Conservation (phyloP, 2,113 vertebrate species). For the Montifringilla adamsi region DNA sequence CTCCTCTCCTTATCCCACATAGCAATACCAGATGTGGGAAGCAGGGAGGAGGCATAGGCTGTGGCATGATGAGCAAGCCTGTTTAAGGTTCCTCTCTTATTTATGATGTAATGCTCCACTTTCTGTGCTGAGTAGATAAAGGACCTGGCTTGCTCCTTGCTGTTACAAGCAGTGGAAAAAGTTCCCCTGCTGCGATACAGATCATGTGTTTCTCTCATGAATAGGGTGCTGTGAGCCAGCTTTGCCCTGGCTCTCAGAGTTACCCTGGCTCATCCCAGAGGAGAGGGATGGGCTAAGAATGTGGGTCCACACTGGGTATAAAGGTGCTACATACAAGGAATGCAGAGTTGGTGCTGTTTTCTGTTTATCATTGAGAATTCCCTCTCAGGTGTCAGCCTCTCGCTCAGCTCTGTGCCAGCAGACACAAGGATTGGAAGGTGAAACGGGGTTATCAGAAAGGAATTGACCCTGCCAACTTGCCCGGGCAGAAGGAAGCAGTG, state of each 20-base stretch:
- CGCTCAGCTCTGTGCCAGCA: background rate
- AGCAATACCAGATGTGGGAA: background rate
- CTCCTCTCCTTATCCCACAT: background rate
- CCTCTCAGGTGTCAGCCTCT: background rate
- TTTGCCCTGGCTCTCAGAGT: background rate
- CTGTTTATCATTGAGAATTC: background rate
- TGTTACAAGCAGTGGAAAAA: constrained; percentile 45
- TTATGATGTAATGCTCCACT: background rate
- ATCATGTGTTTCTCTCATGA: constrained; percentile 38
- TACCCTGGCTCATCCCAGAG: background rate
- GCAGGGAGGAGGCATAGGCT: background rate
- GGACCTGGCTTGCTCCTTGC: background rate
- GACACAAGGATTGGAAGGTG: background rate
- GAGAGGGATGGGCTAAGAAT: background rate
- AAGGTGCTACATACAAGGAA: background rate
- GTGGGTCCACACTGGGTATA: fast-evolving
- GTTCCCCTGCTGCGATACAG: background rate
- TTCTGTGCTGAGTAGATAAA: background rate
- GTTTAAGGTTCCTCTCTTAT: background rate
- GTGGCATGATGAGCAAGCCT: background rate
- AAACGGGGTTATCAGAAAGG: background rate
- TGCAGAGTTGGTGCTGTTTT: background rate
- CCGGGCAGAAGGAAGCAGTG: background rate
- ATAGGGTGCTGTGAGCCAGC: background rate
- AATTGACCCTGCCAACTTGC: background rate